Evolutionary conservation across 2,888 invertebrate genomes (phyloP).

Genomic region (Carpatolechia fugitivella): DNA sequence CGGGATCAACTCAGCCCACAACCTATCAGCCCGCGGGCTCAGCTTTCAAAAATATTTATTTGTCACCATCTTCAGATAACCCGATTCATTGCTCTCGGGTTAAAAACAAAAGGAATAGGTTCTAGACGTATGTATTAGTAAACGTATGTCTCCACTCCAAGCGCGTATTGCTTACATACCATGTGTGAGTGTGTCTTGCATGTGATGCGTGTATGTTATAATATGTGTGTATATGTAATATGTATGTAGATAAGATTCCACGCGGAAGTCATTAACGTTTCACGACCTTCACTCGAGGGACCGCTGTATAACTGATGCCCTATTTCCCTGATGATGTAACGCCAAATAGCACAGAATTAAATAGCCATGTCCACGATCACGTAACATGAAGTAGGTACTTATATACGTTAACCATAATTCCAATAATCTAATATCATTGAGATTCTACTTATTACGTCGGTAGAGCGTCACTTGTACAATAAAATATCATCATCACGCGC

Average conservation of each 20-base stretch:
- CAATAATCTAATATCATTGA: too few species aligned
- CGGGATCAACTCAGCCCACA: too few species aligned
- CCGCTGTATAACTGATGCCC: slow-evolving; percentile 44
- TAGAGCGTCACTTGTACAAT: too few species aligned
- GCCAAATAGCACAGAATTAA: not conserved
- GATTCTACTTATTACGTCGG: too few species aligned
- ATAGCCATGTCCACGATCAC: not conserved
- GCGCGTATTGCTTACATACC: not conserved
- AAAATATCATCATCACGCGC: too few species aligned
- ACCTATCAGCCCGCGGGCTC: too few species aligned
- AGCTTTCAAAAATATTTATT: too few species aligned
- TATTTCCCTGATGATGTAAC: slow-evolving; percentile 62
- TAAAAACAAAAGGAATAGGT: too few species aligned
- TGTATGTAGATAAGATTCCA: slow-evolving; percentile 54
- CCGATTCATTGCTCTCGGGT: too few species aligned
- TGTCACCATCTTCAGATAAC: too few species aligned
- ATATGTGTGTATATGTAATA: slow-evolving; percentile 32
- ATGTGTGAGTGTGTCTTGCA: not conserved
- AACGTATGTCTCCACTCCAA: not conserved
- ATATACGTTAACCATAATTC: too few species aligned
- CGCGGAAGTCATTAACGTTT: slow-evolving; percentile 59
- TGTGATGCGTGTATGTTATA: not conserved
- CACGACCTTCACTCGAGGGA: slow-evolving; percentile 61
- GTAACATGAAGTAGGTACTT: not conserved
- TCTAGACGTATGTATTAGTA: too few species aligned